Conservation (phyloP, 2,888 invertebrate genomes). For the Trissonchulus sp. region DNA sequence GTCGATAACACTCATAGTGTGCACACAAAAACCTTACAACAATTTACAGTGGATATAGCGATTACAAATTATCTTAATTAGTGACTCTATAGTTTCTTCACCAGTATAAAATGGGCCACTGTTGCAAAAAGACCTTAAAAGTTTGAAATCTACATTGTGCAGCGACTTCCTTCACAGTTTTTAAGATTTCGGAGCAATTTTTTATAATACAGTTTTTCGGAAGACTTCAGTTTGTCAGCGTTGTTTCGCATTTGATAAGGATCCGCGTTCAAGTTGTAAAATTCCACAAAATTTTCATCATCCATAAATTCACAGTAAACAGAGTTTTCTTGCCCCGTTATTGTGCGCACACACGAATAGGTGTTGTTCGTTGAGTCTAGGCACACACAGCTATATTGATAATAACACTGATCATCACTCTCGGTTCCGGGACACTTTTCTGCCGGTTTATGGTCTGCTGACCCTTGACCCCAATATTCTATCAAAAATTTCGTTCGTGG, state of each 20-base stretch:
- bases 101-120: no score
- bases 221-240: neutral
- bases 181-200: neutral
- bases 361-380: conserved; percentile 78
- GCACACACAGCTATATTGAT: conserved; percentile 65
- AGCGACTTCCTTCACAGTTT: neutral
- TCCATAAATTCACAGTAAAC: conserved; percentile 24
- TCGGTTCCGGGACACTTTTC: neutral
- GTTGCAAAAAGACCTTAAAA: no score
- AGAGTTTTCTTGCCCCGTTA: conserved; percentile 56
- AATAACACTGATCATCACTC: neutral
- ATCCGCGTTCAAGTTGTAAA: conserved; percentile 68
- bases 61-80: no score
- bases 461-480: conserved; percentile 76
- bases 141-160: no score
- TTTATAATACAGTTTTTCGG: neutral
- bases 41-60: no score
- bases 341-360: conserved; percentile 67
- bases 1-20: no score
- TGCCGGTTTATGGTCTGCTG: no score
- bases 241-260: conserved; percentile 66
- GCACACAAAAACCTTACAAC: no score
- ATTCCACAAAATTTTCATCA: conserved; percentile 63
- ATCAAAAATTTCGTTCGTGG: conserved; percentile 61
- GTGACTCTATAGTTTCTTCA: no score